Evolutionary conservation across 2,797 vertebrate species (phyloP).

Genomic region (Picus viridis): DNA sequence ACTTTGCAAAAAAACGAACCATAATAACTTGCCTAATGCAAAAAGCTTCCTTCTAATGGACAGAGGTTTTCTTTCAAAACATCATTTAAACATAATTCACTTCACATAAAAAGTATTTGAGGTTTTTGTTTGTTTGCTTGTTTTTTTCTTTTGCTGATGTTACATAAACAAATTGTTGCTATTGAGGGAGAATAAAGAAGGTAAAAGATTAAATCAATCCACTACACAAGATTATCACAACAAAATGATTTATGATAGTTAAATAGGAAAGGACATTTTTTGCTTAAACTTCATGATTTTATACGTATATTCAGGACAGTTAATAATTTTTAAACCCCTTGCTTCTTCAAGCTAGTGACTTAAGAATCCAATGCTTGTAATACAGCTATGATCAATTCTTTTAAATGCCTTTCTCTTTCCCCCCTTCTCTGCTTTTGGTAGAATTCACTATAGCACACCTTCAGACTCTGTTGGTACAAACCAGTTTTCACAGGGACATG

Average conservation of each 20-base stretch:
- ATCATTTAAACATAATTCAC: conserved; percentile 48
- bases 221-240: neutral
- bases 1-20: neutral
- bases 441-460: conserved; percentile 21
- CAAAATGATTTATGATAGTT: neutral
- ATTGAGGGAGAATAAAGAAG: neutral
- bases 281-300: neutral
- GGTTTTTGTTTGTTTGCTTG: too few relatives aligned
- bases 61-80: neutral
- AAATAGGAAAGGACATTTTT: neutral
- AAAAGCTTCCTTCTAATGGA: conserved; percentile 59
- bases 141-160: neutral
- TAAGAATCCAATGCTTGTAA: conserved; percentile 33
- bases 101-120: conserved; percentile 36
- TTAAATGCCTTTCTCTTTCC: conserved; percentile 4
- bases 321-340: conserved; percentile 42
- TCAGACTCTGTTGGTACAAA: conserved; percentile 56
- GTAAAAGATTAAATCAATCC: neutral
- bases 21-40: conserved; percentile 14
- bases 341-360: conserved; percentile 49
- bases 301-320: neutral
- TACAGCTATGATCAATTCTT: conserved; percentile 29
- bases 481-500: conserved; percentile 57
- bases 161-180: neutral
- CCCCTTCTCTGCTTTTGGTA: neutral